These are phyloP conservation scores for Lagodon rhomboides DNA, from an alignment of 2,797 vertebrate species.

Conservation along the genomic window DNA sequence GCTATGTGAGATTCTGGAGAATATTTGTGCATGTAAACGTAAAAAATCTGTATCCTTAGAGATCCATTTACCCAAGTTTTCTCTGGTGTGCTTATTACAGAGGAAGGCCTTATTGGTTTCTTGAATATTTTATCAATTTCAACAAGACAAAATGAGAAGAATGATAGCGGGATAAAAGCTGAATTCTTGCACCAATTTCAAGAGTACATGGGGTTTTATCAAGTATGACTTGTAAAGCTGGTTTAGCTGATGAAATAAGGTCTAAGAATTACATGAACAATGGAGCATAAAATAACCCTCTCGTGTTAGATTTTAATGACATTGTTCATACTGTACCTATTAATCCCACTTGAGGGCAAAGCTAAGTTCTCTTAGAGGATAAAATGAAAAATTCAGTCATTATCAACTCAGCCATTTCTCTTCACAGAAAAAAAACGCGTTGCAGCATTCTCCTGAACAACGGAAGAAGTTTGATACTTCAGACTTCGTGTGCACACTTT, in stretches of 20 bases:
- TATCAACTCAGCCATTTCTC: too few relatives aligned
- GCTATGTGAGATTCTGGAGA: background rate
- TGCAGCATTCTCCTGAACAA: too few relatives aligned
- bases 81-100: background rate
- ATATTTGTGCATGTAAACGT: background rate
- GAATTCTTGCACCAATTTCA: background rate
- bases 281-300: background rate
- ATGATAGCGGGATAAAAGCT: background rate
- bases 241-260: background rate
- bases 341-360: background rate
- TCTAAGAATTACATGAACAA: background rate
- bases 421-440: too few relatives aligned
- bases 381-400: too few relatives aligned
- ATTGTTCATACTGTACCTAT: background rate
- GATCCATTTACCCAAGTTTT: background rate
- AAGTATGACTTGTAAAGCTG: background rate
- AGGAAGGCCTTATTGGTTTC: background rate
- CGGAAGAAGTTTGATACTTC: too few relatives aligned
- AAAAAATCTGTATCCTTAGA: background rate
- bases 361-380: background rate
- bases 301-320: background rate
- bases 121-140: slow-evolving; percentile 17
- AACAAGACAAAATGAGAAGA: slow-evolving; percentile 10
- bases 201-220: slow-evolving; percentile 11
- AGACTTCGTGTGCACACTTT: too few relatives aligned